Percentiles rank a stretch among this genome's conserved stretches.
Evolutionary conservation across 2,113 vertebrate genomes (phyloP).

Genomic region (Steatornis caripensis): DNA sequence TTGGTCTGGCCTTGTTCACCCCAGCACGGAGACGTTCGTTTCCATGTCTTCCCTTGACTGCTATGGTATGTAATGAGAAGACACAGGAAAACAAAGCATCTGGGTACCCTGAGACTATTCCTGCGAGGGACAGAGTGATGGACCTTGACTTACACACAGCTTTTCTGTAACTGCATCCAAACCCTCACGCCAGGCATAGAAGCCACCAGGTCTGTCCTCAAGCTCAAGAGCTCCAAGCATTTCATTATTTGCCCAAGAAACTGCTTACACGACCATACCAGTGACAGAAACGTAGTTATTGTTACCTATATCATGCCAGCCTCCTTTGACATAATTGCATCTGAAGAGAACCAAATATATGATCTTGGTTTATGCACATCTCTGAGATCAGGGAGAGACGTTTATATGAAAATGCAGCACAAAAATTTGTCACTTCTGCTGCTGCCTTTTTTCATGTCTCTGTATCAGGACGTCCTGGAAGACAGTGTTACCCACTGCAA

Average conservation of each 20-base stretch:
- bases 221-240: not conserved
- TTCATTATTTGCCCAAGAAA: not conserved
- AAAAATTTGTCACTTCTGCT: not conserved
- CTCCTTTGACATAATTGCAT: not conserved
- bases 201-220: not conserved
- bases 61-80: fast-evolving
- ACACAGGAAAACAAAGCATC: not conserved
- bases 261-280: not conserved
- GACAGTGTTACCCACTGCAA: not conserved
- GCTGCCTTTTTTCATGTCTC: not conserved
- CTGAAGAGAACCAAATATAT: not conserved
- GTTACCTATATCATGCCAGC: not conserved
- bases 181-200: not conserved
- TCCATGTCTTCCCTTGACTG: not conserved
- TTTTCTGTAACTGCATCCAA: not conserved
- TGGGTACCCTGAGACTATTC: not conserved
- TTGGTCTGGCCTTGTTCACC: not conserved
- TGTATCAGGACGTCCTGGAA: not conserved
- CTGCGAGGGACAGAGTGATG: fast-evolving
- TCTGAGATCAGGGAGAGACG: fast-evolving
- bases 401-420: not conserved
- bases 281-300: not conserved
- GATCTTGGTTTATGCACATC: not conserved
- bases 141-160: fast-evolving
- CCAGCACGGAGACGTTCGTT: not conserved